A percentile compares a stretch with the other conserved stretches of the same genome.
phyloP scores from a whole-genome alignment of 2,797 vertebrate genomes.

The Strix occidentalis region DNA sequence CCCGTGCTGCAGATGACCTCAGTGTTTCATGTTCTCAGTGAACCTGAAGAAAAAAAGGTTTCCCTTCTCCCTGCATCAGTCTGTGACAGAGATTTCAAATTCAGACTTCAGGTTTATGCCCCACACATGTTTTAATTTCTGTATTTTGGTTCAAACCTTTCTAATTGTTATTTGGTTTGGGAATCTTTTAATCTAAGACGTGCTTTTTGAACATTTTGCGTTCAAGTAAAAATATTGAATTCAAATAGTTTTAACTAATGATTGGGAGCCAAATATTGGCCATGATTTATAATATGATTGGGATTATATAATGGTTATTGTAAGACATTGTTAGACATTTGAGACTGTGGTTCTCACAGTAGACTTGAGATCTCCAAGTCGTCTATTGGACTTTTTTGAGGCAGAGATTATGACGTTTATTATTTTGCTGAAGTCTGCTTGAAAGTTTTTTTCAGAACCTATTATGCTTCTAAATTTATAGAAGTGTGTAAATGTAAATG shows the following conservation, averaged over 20 bases:
- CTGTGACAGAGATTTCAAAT: neutral
- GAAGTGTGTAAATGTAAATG: neutral
- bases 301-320: neutral
- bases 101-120: neutral
- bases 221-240: neutral
- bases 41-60: neutral
- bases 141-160: neutral
- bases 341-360: neutral
- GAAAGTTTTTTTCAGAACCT: neutral
- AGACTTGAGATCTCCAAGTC: neutral
- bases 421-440: neutral
- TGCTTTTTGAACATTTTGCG: neutral
- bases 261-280: neutral
- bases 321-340: neutral
- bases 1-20: neutral
- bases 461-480: neutral
- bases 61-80: accelerated
- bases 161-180: neutral
- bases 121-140: neutral
- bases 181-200: neutral
- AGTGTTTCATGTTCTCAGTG: neutral
- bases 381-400: neutral
- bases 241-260: neutral
- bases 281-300: neutral
- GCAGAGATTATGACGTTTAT: neutral